Evolutionary conservation across 2,113 vertebrate species (phyloP), one percentile per base, ranked within the genome.

Genomic region (Bujurquina vittata): DNA sequence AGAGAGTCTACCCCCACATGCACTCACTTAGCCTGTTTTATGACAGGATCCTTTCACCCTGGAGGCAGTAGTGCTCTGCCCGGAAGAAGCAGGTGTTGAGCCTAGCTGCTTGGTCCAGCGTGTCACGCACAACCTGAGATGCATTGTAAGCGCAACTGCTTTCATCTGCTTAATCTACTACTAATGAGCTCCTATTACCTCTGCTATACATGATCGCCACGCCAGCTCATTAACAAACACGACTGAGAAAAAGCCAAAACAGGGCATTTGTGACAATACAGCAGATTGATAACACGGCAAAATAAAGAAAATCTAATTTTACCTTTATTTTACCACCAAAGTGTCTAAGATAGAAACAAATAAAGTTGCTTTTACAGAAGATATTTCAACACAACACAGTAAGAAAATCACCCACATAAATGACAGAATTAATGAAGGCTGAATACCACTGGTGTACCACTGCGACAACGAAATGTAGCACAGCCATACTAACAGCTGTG

Each of bases 41-140:
- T 91, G 89, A 92, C 89, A 89, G 89, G 91, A 88, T 91, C 90
- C 85, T 92, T 94, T 94, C 89, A 93, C 83, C 57, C 72, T 35
- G 63, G 35, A 77, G 74, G 81, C 61, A 77, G 90, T 73, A 67
- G 60, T 11, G 26, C 73, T 80, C 62, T 86, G 37, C 73, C 75
- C 26, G n/a, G 80, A 73, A 89, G 83, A 91, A 83, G 86, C 94
- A 94, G 94, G 94, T 94, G 94, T 88, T 84, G 35, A 65, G 65
- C 20, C 31, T 20, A 54, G 79, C 83, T 79, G 84, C 74, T 80
- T 78, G 77, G 57, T 86, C 43, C 81, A 77, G 63, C 59, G 59
- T 73, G 75, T 69, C 75, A 79, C 75, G 67, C 67, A 35, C 69
- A 3, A 84, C 81, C 86, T 79, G 49, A 67, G 35, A 62, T 46